phyloP scores from a whole-genome alignment of 37 sponge, comb jelly and placozoan species.

The Aphrocallistes beatrix region DNA sequence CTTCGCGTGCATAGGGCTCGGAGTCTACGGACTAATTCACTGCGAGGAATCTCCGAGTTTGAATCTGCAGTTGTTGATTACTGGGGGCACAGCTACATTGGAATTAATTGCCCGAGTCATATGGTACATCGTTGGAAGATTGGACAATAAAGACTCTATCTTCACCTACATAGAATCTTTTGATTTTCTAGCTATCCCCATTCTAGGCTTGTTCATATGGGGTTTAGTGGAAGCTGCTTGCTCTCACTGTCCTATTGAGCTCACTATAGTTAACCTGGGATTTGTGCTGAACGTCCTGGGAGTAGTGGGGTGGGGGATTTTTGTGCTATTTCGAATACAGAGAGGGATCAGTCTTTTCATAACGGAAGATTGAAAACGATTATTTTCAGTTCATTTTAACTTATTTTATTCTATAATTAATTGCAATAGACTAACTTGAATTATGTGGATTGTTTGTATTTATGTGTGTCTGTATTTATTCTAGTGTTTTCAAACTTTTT shows the following conservation, averaged over 20 bases:
- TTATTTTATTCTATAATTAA: no score
- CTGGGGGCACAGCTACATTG: not conserved
- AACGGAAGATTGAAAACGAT: no score
- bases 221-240: constrained; percentile 6
- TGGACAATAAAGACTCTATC: not conserved
- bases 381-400: no score
- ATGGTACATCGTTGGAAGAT: not conserved
- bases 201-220: not conserved
- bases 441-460: no score
- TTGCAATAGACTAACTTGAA: no score
- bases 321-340: not conserved
- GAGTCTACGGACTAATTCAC: not conserved
- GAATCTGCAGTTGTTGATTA: not conserved
- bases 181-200: not conserved
- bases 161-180: not conserved
- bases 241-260: not conserved
- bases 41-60: not conserved
- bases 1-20: not conserved
- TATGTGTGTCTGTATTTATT: not conserved
- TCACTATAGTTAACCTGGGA: not conserved
- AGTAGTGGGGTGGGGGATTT: not conserved
- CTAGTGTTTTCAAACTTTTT: not conserved
- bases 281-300: not conserved
- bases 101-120: not conserved
- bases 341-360: no score